Conservation (phyloP, 2,888 invertebrate species). For the Plagodis dolabraria region DNA sequence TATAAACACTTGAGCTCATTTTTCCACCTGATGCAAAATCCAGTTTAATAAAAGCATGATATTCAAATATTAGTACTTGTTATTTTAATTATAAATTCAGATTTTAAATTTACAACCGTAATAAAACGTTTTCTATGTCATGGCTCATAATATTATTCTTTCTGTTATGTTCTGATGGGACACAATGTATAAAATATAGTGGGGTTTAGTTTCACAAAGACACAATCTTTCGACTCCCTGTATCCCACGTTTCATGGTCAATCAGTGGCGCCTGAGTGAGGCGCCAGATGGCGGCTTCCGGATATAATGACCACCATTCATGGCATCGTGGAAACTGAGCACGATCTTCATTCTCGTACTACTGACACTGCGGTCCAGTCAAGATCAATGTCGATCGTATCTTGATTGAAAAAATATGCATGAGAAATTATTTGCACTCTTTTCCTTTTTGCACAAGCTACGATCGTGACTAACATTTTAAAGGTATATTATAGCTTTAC, state of each 20-base stretch:
- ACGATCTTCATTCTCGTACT: slow-evolving; percentile 53
- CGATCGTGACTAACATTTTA: no score
- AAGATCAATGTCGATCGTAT: slow-evolving; percentile 60
- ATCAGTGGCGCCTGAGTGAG: slow-evolving; percentile 58
- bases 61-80: slow-evolving; percentile 23
- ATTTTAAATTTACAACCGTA: slow-evolving; percentile 25
- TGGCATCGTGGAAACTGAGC: slow-evolving; percentile 53
- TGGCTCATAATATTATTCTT: no score
- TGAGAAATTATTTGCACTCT: slow-evolving; percentile 12
- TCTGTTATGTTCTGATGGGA: no score
- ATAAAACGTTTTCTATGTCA: slow-evolving; percentile 25
- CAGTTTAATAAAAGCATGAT: slow-evolving; percentile 14
- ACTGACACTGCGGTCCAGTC: slow-evolving; percentile 47
- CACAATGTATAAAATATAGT: no score
- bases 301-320: slow-evolving; percentile 67
- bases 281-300: slow-evolving; percentile 62
- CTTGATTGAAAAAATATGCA: slow-evolving; percentile 30
- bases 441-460: background rate
- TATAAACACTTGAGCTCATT: slow-evolving; percentile 21
- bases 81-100: slow-evolving; percentile 32
- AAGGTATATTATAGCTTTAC: no score
- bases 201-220: slow-evolving; percentile 23
- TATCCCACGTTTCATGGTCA: slow-evolving; percentile 70
- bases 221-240: slow-evolving; percentile 68
- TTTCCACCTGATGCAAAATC: slow-evolving; percentile 26